A percentile compares a stretch with the other conserved stretches of the same genome.
phyloP scores from a whole-genome alignment of 1,140 invertebrate genomes.

The Drosophila arawakana region DNA sequence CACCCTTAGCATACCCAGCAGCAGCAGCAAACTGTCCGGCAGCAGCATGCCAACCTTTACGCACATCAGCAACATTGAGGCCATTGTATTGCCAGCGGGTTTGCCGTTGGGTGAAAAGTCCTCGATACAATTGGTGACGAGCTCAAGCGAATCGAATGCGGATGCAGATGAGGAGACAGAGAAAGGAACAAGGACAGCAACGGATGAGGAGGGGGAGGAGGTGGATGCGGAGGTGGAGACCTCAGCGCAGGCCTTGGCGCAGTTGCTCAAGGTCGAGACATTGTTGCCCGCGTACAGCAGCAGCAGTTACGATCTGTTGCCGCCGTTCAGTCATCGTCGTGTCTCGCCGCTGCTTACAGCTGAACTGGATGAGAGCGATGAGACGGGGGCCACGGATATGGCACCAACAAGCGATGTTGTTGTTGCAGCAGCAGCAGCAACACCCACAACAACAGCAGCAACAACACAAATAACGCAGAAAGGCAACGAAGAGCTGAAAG shows the following conservation, averaged over 20 bases:
- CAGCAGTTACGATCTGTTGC: slow-evolving; percentile 51
- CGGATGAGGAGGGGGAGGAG: not conserved
- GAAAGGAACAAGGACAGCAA: slow-evolving; percentile 2
- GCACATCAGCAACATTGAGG: slow-evolving; percentile 72
- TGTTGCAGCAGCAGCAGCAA: slow-evolving; percentile 23
- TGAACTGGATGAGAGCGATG: slow-evolving; percentile 40
- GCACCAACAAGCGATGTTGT: slow-evolving; percentile 33
- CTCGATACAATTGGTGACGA: slow-evolving; percentile 60
- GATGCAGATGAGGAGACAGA: slow-evolving; percentile 22
- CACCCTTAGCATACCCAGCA: slow-evolving; percentile 28
- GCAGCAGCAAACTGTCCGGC: slow-evolving; percentile 6
- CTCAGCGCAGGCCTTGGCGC: slow-evolving; percentile 54
- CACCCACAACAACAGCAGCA: slow-evolving; percentile 19
- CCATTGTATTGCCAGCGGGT: slow-evolving; percentile 74
- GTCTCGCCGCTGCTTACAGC: slow-evolving; percentile 61
- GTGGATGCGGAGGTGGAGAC: slow-evolving; percentile 7
- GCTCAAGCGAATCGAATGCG: slow-evolving; percentile 27
- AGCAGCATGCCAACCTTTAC: slow-evolving; percentile 16
- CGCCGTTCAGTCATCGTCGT: slow-evolving; percentile 65
- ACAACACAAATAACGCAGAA: slow-evolving; percentile 25
- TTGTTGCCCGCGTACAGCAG: slow-evolving; percentile 64
- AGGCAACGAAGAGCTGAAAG: slow-evolving; percentile 38
- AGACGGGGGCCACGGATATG: slow-evolving; percentile 51
- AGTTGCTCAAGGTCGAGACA: slow-evolving; percentile 75
- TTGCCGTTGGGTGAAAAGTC: slow-evolving; percentile 3